Conservation (phyloP, 2,888 invertebrate species). For the Nomada fucata region DNA sequence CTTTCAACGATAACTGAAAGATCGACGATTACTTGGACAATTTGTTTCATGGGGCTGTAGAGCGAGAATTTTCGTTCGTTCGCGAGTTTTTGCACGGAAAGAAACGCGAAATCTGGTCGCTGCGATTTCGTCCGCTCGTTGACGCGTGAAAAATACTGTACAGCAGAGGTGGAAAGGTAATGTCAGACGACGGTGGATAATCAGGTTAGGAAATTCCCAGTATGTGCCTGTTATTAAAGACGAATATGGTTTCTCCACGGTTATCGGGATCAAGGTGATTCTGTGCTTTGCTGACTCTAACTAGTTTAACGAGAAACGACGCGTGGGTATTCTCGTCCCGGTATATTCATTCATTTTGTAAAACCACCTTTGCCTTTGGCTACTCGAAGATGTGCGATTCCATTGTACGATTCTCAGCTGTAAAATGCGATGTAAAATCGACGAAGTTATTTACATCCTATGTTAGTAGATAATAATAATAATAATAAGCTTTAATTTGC, state of each 20-base stretch:
- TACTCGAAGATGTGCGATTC: too few species aligned
- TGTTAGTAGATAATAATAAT: too few species aligned
- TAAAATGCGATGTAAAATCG: too few species aligned
- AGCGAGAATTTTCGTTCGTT: slow-evolving; percentile 14
- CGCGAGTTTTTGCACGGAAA: slow-evolving; percentile 27
- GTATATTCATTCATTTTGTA: too few species aligned
- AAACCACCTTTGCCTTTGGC: too few species aligned
- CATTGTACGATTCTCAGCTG: neutral
- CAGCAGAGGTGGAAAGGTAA: slow-evolving; percentile 14
- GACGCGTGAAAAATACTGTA: slow-evolving; percentile 40
- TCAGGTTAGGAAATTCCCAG: slow-evolving; percentile 52
- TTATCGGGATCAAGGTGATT: slow-evolving; percentile 49
- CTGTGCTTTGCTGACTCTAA: slow-evolving; percentile 20
- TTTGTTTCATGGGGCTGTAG: slow-evolving; percentile 20
- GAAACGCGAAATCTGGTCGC: slow-evolving; percentile 29
- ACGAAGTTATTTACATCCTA: too few species aligned
- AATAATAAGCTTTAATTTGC: too few species aligned
- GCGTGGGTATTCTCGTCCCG: neutral
- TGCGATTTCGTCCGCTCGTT: slow-evolving; percentile 33
- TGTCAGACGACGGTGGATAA: slow-evolving; percentile 41
- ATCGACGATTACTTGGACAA: slow-evolving; percentile 20
- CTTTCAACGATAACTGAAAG: slow-evolving; percentile 15
- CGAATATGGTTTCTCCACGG: slow-evolving; percentile 41
- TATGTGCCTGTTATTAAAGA: slow-evolving; percentile 45
- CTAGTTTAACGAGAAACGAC: slow-evolving; percentile 11